phyloP scores from a whole-genome alignment of 2,113 vertebrate species.

The Cyprinodon variegatus region DNA sequence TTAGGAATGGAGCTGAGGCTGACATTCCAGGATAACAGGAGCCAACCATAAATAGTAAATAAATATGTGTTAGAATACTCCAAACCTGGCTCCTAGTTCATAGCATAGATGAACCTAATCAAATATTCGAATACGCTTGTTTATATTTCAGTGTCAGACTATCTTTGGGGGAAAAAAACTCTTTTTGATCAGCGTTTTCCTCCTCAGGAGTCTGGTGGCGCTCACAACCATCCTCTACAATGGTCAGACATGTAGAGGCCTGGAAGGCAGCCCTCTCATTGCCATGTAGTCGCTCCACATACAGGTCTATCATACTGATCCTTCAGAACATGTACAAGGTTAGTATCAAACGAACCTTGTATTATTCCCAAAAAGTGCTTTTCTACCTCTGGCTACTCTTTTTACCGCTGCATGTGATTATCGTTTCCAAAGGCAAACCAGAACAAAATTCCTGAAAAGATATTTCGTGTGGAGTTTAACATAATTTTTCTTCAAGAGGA shows the following conservation, averaged over 20 bases:
- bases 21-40: too few species aligned
- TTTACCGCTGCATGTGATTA: not conserved
- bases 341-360: not conserved
- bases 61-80: too few species aligned
- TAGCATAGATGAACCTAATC: too few species aligned
- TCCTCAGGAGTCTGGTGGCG: conserved; percentile 13
- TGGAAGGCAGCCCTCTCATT: conserved; percentile 7
- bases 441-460: conserved; percentile 7
- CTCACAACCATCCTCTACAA: not conserved
- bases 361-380: not conserved
- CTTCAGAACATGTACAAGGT: conserved; percentile 16
- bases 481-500: not conserved
- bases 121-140: too few species aligned
- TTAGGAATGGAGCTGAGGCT: too few species aligned
- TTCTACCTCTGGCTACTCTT: not conserved
- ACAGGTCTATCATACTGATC: conserved; percentile 1
- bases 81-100: too few species aligned
- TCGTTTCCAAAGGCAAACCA: conserved; percentile 5
- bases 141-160: not conserved
- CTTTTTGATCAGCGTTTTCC: not conserved
- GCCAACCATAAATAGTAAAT: too few species aligned
- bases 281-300: not conserved
- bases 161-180: not conserved
- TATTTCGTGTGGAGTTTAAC: not conserved
- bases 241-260: conserved; percentile 10